These are phyloP conservation scores for Pogoniulus pusillus DNA, from an alignment of 2,797 vertebrate species.

Conservation along the genomic window DNA sequence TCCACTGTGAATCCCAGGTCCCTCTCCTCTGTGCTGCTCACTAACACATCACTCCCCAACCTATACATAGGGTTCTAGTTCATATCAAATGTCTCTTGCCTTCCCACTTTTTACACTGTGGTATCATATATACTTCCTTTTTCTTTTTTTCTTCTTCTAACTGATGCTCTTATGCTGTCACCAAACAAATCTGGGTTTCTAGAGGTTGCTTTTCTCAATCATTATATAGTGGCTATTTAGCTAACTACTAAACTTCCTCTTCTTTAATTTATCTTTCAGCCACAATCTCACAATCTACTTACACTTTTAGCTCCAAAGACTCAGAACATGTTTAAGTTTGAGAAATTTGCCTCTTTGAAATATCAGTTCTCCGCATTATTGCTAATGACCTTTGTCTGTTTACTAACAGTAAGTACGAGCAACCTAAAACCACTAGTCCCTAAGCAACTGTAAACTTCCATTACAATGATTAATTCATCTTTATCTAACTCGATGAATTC, in stretches of 20 bases:
- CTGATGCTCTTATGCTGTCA: neutral
- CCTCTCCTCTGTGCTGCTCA: too few relatives aligned
- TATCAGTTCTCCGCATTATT: neutral
- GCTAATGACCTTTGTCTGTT: neutral
- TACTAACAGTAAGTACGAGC: neutral
- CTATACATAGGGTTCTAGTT: neutral
- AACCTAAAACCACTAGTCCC: neutral
- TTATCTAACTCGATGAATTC: neutral
- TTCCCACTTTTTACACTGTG: neutral
- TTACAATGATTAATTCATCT: neutral
- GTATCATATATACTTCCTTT: neutral
- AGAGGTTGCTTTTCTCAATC: neutral
- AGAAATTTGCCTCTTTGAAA: neutral
- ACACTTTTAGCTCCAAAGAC: neutral
- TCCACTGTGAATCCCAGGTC: too few relatives aligned
- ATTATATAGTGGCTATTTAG: neutral
- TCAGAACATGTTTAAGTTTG: neutral
- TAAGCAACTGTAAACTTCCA: neutral
- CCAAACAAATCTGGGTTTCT: neutral
- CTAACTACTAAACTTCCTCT: neutral
- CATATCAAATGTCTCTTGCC: neutral
- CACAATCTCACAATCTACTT: neutral
- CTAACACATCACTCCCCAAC: too few relatives aligned
- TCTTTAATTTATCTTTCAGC: neutral
- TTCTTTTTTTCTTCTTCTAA: neutral